These are phyloP conservation scores for Diloba caeruleocephala DNA, from an alignment of 2,888 invertebrate species.

Conservation along the genomic window DNA sequence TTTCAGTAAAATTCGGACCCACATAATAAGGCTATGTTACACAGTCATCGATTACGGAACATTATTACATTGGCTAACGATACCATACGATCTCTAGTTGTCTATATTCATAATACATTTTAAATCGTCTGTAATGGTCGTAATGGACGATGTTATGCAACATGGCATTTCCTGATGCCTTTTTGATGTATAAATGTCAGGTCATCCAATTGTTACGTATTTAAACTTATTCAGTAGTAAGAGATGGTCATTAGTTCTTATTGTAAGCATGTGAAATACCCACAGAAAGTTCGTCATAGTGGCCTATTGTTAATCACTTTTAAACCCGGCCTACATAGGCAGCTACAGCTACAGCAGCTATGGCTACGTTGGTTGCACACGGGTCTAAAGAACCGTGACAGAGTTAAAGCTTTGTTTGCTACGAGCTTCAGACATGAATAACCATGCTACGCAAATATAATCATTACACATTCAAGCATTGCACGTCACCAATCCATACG, in stretches of 20 bases:
- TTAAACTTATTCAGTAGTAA: background rate
- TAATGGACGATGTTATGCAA: slow-evolving; percentile 31
- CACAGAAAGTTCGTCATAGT: slow-evolving; percentile 27
- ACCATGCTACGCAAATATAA: no score
- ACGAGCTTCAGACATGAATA: no score
- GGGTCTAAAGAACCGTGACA: no score
- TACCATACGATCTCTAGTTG: slow-evolving; percentile 13
- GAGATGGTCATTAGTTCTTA: slow-evolving; percentile 29
- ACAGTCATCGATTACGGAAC: slow-evolving; percentile 31
- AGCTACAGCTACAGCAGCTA: no score
- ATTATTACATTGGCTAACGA: slow-evolving; percentile 18
- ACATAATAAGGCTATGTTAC: slow-evolving; percentile 3
- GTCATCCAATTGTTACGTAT: slow-evolving; percentile 11
- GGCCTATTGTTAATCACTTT: slow-evolving; percentile 19
- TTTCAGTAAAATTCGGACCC: slow-evolving; percentile 12
- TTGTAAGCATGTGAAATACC: slow-evolving; percentile 34
- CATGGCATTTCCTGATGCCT: slow-evolving; percentile 39
- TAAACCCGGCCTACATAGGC: no score
- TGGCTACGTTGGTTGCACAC: no score
- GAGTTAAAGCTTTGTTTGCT: no score
- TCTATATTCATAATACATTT: slow-evolving; percentile 21
- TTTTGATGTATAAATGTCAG: slow-evolving; percentile 38
- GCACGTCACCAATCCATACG: no score
- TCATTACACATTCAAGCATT: no score
- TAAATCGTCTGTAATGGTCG: slow-evolving; percentile 30